phyloP scores from a whole-genome alignment of 2,797 vertebrate genomes.

The Fringilla coelebs region DNA sequence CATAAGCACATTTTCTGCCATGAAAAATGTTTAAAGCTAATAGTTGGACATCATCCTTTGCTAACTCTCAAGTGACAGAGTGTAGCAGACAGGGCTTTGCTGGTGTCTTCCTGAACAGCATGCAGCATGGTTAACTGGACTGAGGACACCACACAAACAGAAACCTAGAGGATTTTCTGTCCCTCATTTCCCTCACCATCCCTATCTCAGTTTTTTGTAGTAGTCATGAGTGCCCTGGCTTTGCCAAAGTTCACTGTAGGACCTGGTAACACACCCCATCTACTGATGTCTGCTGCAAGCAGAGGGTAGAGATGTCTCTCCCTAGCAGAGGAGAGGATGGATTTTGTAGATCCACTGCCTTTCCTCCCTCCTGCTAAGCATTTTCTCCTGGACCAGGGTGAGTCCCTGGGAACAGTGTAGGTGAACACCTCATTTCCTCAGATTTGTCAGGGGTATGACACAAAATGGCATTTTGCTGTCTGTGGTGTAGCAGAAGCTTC shows the following conservation, averaged over 20 bases:
- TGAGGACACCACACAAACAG: not conserved
- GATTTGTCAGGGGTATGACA: accelerated
- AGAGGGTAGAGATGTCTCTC: not conserved
- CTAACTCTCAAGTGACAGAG: not conserved
- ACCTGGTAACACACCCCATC: not conserved
- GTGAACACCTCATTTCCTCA: not conserved
- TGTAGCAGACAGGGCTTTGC: not conserved
- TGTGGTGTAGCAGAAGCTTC: not conserved
- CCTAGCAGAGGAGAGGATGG: not conserved
- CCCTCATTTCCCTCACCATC: not conserved
- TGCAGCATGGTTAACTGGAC: not conserved
- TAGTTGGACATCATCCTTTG: not conserved
- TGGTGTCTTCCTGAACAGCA: not conserved
- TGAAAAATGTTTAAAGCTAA: not conserved
- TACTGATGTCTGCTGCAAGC: not conserved
- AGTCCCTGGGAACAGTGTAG: not conserved
- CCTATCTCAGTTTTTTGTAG: not conserved
- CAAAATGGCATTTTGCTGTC: not conserved
- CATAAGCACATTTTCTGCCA: not conserved
- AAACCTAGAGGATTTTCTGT: not conserved
- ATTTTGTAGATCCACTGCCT: not conserved
- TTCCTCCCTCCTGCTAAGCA: not conserved
- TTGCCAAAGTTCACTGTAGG: not conserved
- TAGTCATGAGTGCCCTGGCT: not conserved
- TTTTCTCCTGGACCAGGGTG: not conserved